A percentile compares a stretch with the other conserved stretches of the same genome.
Conservation (phyloP, 2,113 vertebrate genomes). For the Takifugu flavidus region DNA sequence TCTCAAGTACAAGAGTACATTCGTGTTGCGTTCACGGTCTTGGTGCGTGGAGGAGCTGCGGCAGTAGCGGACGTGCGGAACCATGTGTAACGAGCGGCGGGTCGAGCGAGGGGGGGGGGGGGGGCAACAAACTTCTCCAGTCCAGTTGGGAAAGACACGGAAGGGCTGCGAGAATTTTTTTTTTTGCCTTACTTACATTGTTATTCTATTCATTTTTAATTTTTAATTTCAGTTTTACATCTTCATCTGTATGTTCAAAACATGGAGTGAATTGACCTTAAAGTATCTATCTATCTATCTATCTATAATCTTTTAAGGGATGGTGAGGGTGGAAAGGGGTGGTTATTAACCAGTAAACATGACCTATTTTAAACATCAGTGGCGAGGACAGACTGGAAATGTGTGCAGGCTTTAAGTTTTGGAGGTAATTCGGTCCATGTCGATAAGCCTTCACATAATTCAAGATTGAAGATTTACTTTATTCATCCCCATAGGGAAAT, state of each 20-base stretch:
- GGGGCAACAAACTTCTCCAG: slow-evolving; percentile 48
- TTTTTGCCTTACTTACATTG: no score
- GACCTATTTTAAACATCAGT: no score
- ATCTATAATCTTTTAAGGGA: no score
- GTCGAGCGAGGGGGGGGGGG: slow-evolving; percentile 23
- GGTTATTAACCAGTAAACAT: no score
- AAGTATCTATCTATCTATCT: slow-evolving; percentile 7
- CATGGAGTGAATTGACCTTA: slow-evolving; percentile 1
- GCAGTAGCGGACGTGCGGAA: background rate
- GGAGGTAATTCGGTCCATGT: background rate
- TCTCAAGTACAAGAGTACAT: background rate
- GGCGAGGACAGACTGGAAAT: no score
- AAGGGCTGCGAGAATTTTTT: slow-evolving; percentile 6
- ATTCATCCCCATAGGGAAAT: no score
- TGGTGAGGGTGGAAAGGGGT: no score
- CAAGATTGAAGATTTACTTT: no score
- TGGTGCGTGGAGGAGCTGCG: background rate
- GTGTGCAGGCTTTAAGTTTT: no score
- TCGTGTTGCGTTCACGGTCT: background rate
- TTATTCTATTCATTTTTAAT: no score
- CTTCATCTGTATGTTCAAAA: no score
- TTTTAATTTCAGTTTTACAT: no score
- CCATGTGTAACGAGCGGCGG: slow-evolving; percentile 24
- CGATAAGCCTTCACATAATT: slow-evolving; percentile 27
- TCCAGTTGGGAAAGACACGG: slow-evolving; percentile 52